Evolutionary conservation across 1,140 invertebrate species (phyloP), one percentile per base, ranked within the genome.

Genomic region (Calephelis virginiensis): DNA sequence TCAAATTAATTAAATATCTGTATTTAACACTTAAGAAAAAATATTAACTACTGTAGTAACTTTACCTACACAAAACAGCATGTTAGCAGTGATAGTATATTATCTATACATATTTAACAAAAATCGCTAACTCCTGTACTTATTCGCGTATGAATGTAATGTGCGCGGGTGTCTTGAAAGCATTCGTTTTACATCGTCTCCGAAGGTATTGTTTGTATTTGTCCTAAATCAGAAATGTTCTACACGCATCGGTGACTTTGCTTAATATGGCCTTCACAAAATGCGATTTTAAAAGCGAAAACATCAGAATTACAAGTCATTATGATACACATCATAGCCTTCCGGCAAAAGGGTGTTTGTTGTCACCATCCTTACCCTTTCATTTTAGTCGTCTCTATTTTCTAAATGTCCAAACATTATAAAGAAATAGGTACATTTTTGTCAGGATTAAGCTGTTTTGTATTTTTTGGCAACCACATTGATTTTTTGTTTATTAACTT

Each of bases 271-370:
- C 70, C 72, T 67, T 80, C 80, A 90, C 86, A 86, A 90, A 89
- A 90, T 90, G 78, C 83, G 88, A 90, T 90, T 89, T 90, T 88
- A 90, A 89, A 78, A 87, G 77, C 78, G 84, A 83, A 90, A 90
- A 90, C 86, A 90, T 86, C 77, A 69, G 78, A 87, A 87, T 84
- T 86, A 88, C 84, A 84, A 87, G 83, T 89, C 86, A 87, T 91
- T 79, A 76, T 67, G 74, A 76, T 80, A 17, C 80, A 86, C 80
- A 84, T 76, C 82, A 76, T 74, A 87, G 86, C 88, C 85, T 89
- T 67, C 68, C 74, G 82, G 76, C 78, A 80, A 89, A 88, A 83
- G 79, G 79, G 79, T 84, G 82, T 87, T 81, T 83, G 81, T 84
- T 86, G 85, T 85, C 81, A 77, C 78, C 78, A 80, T 82, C 74